Evolutionary conservation across 2,888 invertebrate species (phyloP).

Genomic region (Odontocolon sp.): DNA sequence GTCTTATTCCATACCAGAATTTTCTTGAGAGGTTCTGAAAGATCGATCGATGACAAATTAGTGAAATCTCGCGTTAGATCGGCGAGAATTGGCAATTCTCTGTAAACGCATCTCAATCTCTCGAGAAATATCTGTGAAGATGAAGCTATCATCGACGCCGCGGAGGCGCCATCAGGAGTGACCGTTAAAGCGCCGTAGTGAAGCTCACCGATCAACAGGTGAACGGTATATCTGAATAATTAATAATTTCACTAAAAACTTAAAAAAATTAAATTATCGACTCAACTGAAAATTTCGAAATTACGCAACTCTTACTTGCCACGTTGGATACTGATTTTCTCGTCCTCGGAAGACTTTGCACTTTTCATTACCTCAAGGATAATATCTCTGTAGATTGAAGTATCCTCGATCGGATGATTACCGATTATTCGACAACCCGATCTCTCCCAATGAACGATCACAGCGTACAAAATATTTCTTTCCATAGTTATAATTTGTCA

Average conservation of each 20-base stretch:
- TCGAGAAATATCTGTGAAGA: conserved; percentile 67
- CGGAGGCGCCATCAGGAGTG: conserved; percentile 62
- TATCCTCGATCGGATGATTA: conserved; percentile 63
- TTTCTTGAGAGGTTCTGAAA: conserved; percentile 68
- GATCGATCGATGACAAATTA: conserved; percentile 61
- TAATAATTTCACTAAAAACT: conserved; percentile 2
- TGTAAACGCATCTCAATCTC: conserved; percentile 67
- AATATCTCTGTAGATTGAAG: conserved; percentile 60
- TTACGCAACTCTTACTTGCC: conserved; percentile 66
- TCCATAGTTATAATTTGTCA: conserved; percentile 45
- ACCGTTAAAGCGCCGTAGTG: conserved; percentile 70
- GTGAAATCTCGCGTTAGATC: conserved; percentile 68
- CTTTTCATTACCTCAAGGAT: conserved; percentile 63
- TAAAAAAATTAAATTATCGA: no score
- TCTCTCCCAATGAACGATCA: conserved; percentile 69
- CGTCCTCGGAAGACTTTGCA: conserved; percentile 64
- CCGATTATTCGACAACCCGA: conserved; percentile 68
- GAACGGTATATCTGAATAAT: conserved; percentile 68
- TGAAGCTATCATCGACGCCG: conserved; percentile 45
- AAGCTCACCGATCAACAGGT: conserved; percentile 70
- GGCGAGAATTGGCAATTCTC: conserved; percentile 71
- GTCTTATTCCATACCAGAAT: conserved; percentile 65
- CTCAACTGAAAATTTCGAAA: no score
- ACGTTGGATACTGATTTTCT: conserved; percentile 68
- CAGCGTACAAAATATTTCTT: conserved; percentile 62